Evolutionary conservation across 2,797 vertebrate species (phyloP).

Genomic region (Nyctibius grandis): DNA sequence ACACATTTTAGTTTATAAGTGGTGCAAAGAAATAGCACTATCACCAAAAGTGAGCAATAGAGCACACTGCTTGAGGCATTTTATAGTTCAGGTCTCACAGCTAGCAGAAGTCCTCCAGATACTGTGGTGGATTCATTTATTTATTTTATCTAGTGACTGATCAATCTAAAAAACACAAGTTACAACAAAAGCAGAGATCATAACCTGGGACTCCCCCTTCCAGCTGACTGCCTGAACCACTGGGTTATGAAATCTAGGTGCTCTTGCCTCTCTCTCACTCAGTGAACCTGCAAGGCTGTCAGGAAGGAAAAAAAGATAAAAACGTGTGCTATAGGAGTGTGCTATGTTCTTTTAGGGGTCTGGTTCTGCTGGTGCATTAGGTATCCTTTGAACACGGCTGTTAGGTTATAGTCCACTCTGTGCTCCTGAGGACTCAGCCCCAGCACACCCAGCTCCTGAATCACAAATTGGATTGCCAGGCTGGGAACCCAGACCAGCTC

Average conservation of each 20-base stretch:
- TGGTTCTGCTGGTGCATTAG: not conserved
- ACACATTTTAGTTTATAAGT: not conserved
- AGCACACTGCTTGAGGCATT: not conserved
- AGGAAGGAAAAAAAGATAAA: not conserved
- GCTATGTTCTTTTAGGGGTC: not conserved
- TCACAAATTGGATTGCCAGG: not conserved
- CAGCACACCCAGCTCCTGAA: not conserved
- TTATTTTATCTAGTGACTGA: not conserved
- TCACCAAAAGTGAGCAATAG: not conserved
- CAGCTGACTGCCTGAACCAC: not conserved
- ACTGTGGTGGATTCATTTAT: not conserved
- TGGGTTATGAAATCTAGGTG: not conserved
- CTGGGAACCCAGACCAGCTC: not conserved
- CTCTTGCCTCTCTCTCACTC: not conserved
- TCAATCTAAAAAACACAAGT: not conserved
- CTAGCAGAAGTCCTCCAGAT: not conserved
- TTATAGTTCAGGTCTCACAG: not conserved
- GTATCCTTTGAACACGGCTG: not conserved
- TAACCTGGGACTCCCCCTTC: not conserved
- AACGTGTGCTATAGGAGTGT: rapidly evolving
- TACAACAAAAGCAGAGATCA: not conserved
- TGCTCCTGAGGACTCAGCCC: not conserved
- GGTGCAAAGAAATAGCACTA: not conserved
- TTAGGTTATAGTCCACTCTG: not conserved
- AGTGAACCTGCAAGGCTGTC: not conserved